Evolutionary conservation across 2,888 invertebrate genomes (phyloP).

Genomic region (Sylvicola cinctus): DNA sequence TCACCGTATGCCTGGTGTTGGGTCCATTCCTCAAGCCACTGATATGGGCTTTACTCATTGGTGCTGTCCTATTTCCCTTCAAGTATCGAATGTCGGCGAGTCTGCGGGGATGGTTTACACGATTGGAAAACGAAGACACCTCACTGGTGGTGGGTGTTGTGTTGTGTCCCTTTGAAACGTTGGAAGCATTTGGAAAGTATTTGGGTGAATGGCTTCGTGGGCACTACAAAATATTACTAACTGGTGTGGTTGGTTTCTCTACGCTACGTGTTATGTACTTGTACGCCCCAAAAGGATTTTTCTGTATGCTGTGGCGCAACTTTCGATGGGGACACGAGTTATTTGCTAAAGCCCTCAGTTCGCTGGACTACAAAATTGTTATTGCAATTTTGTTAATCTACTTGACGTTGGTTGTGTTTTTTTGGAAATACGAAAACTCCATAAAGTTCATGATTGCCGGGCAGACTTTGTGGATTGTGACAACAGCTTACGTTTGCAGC

Average conservation of each 20-base stretch:
- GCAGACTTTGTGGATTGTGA: slow-evolving; percentile 50
- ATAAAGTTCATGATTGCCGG: slow-evolving; percentile 44
- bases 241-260: slow-evolving; percentile 10
- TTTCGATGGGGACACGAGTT: slow-evolving; percentile 18
- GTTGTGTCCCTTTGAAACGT: slow-evolving; percentile 51
- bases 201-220: slow-evolving; percentile 49
- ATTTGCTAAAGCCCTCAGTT: slow-evolving; percentile 12
- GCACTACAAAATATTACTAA: slow-evolving; percentile 38
- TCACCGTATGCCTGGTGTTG: slow-evolving; percentile 60
- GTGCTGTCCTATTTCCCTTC: slow-evolving; percentile 92
- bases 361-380: slow-evolving; percentile 5
- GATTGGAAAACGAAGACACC: slow-evolving; percentile 40
- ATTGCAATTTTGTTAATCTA: slow-evolving; percentile 45
- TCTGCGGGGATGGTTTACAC: slow-evolving; percentile 59
- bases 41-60: slow-evolving; percentile 88
- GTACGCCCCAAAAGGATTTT: slow-evolving; percentile 41
- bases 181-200: slow-evolving; percentile 53
- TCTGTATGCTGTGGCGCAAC: slow-evolving; percentile 29
- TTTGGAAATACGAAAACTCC: slow-evolving; percentile 56
- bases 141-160: slow-evolving; percentile 37
- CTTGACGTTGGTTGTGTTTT: slow-evolving; percentile 42
- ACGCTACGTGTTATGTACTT: slow-evolving; percentile 18
- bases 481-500: slow-evolving; percentile 55
- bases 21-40: slow-evolving; percentile 86
- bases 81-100: slow-evolving; percentile 60